Percentiles rank a stretch among this genome's conserved stretches.
phyloP scores from a whole-genome alignment of 2,113 vertebrate genomes.

The Peromyscus maniculatus region DNA sequence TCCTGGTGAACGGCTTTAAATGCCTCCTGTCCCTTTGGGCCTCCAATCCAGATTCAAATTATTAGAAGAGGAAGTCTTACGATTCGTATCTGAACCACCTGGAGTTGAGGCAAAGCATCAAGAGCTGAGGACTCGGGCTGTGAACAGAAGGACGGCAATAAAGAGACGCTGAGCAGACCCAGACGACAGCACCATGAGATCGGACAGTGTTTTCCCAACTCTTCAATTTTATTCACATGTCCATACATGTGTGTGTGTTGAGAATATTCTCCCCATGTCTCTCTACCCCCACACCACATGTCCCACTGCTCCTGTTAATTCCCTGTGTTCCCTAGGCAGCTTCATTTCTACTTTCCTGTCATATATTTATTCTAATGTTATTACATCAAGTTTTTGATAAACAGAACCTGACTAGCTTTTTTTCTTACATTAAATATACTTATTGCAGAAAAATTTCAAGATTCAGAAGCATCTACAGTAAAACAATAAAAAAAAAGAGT shows the following conservation, averaged over 20 bases:
- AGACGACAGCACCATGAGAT: not conserved
- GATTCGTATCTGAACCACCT: not conserved
- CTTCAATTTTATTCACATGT: not conserved
- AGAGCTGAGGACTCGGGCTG: not conserved
- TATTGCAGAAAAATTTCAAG: not conserved
- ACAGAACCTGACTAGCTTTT: not conserved
- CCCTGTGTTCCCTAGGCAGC: not conserved
- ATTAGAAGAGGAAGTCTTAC: not conserved
- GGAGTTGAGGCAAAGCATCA: not conserved
- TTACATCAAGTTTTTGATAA: not conserved
- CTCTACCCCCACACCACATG: not conserved
- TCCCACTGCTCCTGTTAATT: too few relatives aligned
- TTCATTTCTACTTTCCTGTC: not conserved
- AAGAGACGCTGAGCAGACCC: not conserved
- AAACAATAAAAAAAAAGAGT: not conserved
- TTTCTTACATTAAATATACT: not conserved
- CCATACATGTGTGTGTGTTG: not conserved
- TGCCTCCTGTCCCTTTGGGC: not conserved
- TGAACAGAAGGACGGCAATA: not conserved
- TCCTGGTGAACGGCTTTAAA: not conserved
- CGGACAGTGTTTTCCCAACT: not conserved
- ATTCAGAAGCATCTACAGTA: slow-evolving; percentile 10
- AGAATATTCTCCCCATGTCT: not conserved
- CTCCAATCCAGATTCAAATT: not conserved
- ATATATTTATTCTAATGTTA: not conserved